A percentile compares a stretch with the other conserved stretches of the same genome.
Evolutionary conservation across 2,888 invertebrate species (phyloP).

Genomic region (Achlya flavicornis): DNA sequence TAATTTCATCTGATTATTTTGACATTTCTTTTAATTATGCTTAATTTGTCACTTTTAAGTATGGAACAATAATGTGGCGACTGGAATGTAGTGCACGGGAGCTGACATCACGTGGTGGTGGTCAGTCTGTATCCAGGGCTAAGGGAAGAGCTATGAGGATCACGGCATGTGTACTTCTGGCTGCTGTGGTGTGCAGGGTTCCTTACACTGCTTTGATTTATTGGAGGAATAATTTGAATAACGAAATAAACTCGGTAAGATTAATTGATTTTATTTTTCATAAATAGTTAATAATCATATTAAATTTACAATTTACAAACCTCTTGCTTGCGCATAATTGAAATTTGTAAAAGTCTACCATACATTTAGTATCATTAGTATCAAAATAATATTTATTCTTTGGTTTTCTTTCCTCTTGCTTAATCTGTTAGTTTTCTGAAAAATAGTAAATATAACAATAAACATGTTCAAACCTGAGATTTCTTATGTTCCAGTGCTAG

Average conservation of each 20-base stretch:
- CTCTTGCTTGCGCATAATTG: too few species aligned
- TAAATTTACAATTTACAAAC: too few species aligned
- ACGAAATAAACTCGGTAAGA: constrained; percentile 74
- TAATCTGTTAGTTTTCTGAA: too few species aligned
- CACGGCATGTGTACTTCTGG: constrained; percentile 87
- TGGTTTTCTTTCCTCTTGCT: too few species aligned
- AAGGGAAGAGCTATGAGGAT: constrained; percentile 88
- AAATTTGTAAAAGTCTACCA: too few species aligned
- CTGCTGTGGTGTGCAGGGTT: constrained; percentile 87
- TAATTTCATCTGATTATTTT: background rate
- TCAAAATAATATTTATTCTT: too few species aligned
- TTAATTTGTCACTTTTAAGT: constrained; percentile 42
- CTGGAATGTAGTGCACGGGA: constrained; percentile 86
- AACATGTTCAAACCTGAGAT: too few species aligned
- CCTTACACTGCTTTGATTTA: constrained; percentile 90
- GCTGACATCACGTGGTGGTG: constrained; percentile 85
- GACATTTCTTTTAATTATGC: constrained; percentile 42
- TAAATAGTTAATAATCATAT: background rate
- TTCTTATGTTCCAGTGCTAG: too few species aligned
- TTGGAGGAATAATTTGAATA: constrained; percentile 81
- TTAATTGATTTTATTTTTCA: background rate
- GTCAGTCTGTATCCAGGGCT: constrained; percentile 83
- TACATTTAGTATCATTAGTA: too few species aligned
- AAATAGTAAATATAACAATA: too few species aligned
- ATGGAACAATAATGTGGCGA: constrained; percentile 76